These are phyloP conservation scores for Neodontobutis hainanensis DNA, from an alignment of 2,113 vertebrate genomes.

Conservation along the genomic window DNA sequence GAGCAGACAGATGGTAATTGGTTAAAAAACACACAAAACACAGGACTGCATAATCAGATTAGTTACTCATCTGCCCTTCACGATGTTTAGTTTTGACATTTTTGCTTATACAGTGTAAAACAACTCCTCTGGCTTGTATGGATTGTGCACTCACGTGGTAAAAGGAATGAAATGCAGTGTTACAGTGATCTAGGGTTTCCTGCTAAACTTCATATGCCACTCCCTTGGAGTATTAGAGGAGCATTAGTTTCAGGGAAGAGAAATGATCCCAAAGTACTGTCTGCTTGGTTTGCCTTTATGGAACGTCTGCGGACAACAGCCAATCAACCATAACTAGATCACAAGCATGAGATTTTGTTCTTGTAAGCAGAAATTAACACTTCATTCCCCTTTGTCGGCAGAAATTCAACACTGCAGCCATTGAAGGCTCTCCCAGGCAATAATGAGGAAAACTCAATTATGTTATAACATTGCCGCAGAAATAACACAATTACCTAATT, in stretches of 20 bases:
- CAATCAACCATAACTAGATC: constrained; percentile 81
- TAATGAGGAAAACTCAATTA: constrained; percentile 74
- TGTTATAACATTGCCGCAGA: constrained; percentile 55
- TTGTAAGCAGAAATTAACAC: constrained; percentile 87
- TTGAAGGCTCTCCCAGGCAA: constrained; percentile 68
- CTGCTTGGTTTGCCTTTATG: constrained; percentile 77
- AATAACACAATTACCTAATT: constrained; percentile 69
- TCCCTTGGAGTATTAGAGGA: constrained; percentile 71
- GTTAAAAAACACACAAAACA: constrained; percentile 66
- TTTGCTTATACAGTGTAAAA: constrained; percentile 86
- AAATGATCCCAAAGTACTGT: constrained; percentile 62
- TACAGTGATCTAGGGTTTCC: constrained; percentile 79
- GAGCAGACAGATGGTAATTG: constrained; percentile 41
- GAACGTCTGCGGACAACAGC: constrained; percentile 73
- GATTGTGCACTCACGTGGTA: constrained; percentile 67
- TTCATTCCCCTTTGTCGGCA: constrained; percentile 84
- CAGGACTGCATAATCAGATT: constrained; percentile 72
- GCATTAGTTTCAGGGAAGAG: constrained; percentile 77
- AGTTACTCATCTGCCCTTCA: constrained; percentile 55
- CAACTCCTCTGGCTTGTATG: constrained; percentile 73
- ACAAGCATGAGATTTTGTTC: constrained; percentile 77
- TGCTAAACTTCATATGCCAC: constrained; percentile 61
- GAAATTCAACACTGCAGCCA: constrained; percentile 79
- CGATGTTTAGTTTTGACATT: constrained; percentile 68
- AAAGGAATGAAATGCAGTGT: constrained; percentile 69